Conservation (phyloP, 2,888 invertebrate genomes). For the Orchestes rusci region DNA sequence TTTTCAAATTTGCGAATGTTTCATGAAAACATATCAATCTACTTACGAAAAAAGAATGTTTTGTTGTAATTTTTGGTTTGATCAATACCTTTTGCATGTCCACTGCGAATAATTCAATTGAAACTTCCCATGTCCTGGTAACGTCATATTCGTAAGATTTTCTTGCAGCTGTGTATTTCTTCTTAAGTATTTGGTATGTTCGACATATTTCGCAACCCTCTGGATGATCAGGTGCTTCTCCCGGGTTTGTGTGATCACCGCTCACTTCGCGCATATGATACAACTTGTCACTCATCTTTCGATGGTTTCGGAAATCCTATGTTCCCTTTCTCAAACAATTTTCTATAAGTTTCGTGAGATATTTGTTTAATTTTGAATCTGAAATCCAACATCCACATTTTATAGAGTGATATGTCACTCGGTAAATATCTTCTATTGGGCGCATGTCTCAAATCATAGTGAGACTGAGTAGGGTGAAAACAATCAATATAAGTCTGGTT, state of each 20-base stretch:
- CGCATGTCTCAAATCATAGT: constrained; percentile 12
- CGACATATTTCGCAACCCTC: neutral
- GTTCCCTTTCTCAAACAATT: constrained; percentile 15
- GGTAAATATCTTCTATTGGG: constrained; percentile 5
- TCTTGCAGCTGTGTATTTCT: constrained; percentile 14
- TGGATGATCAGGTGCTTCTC: too few relatives aligned
- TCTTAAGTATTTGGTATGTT: too few relatives aligned
- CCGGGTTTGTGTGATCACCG: too few relatives aligned
- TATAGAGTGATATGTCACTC: constrained; percentile 10
- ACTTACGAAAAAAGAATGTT: constrained; percentile 4
- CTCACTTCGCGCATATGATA: too few relatives aligned
- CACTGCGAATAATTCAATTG: constrained; percentile 5
- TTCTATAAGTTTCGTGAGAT: too few relatives aligned
- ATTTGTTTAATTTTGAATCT: constrained; percentile 6
- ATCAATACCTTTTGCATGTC: constrained; percentile 1
- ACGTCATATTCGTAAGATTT: constrained; percentile 13
- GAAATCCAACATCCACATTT: constrained; percentile 13
- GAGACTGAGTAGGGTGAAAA: constrained; percentile 15
- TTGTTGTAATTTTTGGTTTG: constrained; percentile 1
- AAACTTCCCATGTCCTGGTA: constrained; percentile 12
- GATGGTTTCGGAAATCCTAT: constrained; percentile 13
- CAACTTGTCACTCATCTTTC: constrained; percentile 15
- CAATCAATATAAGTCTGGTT: constrained; percentile 9
- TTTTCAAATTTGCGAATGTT: constrained; percentile 7
- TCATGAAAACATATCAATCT: constrained; percentile 3